A percentile compares a stretch with the other conserved stretches of the same genome.
Conservation (phyloP, 1,140 invertebrate genomes). For the Drosophila pandora region DNA sequence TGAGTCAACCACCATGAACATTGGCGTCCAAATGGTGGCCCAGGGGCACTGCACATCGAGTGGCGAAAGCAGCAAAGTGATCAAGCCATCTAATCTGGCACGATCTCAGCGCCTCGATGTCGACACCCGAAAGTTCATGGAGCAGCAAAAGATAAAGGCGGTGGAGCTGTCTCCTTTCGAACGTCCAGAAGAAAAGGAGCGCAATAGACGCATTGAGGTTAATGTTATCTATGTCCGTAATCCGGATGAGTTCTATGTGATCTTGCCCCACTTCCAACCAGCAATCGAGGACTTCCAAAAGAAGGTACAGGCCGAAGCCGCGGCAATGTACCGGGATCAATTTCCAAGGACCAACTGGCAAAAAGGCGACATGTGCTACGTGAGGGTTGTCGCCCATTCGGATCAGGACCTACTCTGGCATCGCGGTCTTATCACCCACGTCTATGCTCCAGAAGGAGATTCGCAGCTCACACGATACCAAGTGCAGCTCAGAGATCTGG, state of each 20-base stretch:
- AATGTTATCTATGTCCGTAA: conserved; percentile 30
- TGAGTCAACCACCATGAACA: conserved; percentile 25
- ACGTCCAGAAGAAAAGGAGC: neutral
- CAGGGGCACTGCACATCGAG: conserved; percentile 51
- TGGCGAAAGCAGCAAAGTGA: conserved; percentile 43
- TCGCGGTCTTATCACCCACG: conserved; percentile 30
- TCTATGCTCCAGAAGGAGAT: neutral
- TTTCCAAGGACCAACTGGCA: conserved; percentile 14
- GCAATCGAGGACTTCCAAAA: conserved; percentile 16
- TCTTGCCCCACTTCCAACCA: conserved; percentile 35
- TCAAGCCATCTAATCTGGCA: neutral
- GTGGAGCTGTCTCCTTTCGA: neutral
- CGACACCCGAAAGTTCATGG: conserved; percentile 31
- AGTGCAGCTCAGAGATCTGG: conserved; percentile 50
- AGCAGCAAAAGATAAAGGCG: conserved; percentile 7
- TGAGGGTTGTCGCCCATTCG: conserved; percentile 11
- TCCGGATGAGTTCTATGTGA: conserved; percentile 74
- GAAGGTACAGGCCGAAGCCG: conserved; percentile 31
- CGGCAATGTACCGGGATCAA: neutral
- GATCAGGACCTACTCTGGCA: conserved; percentile 47
- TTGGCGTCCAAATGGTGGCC: conserved; percentile 57
- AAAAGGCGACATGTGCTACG: conserved; percentile 50
- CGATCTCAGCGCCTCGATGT: conserved; percentile 1
- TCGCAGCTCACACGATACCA: conserved; percentile 3
- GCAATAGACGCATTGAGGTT: conserved; percentile 17